Evolutionary conservation across 2,113 vertebrate genomes (phyloP).

Genomic region (Manacus vitellinus): DNA sequence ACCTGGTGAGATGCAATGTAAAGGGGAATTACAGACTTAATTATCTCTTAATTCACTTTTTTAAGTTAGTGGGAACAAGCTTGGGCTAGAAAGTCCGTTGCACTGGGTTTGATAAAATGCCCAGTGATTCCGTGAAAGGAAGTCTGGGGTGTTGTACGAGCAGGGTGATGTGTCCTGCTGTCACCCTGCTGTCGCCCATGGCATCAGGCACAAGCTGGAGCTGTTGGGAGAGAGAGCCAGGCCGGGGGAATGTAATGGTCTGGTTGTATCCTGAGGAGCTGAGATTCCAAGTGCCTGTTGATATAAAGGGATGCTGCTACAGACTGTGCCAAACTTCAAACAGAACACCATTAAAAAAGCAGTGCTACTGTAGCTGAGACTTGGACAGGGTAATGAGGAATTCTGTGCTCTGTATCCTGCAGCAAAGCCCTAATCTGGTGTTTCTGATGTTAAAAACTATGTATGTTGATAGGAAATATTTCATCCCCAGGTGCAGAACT

Average conservation of each 20-base stretch:
- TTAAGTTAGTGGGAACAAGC: background rate
- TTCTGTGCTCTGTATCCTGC: background rate
- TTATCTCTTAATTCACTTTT: slow-evolving; percentile 18
- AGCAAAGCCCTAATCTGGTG: background rate
- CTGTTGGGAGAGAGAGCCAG: background rate
- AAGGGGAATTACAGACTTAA: slow-evolving; percentile 49
- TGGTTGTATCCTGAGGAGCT: background rate
- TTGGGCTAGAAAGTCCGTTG: slow-evolving; percentile 21
- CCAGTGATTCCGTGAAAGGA: background rate
- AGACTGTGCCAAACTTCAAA: background rate
- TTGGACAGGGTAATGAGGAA: background rate
- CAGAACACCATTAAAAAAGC: background rate
- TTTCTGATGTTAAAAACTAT: background rate
- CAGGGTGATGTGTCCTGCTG: background rate
- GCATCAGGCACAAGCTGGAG: background rate
- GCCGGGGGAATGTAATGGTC: background rate
- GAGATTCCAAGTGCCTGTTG: background rate
- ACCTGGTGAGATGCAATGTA: background rate
- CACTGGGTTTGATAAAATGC: background rate
- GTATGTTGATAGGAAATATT: background rate
- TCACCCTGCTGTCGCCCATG: background rate
- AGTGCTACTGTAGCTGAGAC: background rate
- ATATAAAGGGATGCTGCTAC: background rate
- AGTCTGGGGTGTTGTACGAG: background rate
- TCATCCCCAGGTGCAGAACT: background rate